Evolutionary conservation across 2,888 invertebrate species (phyloP).

Genomic region (Bibio marci): DNA sequence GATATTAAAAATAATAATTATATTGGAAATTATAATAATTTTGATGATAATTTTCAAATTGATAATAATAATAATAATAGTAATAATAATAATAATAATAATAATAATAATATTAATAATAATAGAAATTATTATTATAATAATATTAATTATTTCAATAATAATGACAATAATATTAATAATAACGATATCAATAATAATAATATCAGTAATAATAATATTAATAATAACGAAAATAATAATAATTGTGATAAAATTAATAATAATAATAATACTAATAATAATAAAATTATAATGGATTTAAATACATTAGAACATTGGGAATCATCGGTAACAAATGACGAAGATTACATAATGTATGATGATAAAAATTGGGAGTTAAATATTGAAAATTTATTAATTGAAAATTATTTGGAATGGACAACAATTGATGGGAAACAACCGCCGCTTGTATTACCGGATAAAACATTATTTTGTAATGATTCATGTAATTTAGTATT

Average conservation of each 20-base stretch:
- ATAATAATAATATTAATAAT: not conserved
- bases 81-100: not conserved
- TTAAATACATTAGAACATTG: not conserved
- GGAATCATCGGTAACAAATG: no score
- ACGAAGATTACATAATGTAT: not conserved
- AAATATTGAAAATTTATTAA: slow-evolving; percentile 24
- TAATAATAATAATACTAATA: not conserved
- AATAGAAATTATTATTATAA: not conserved
- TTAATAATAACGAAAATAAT: slow-evolving; percentile 1
- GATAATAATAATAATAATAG: slow-evolving; percentile 3
- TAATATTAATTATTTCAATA: no score
- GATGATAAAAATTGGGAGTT: slow-evolving; percentile 8
- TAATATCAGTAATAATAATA: not conserved
- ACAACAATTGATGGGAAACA: not conserved
- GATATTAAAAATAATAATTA: slow-evolving; percentile 7
- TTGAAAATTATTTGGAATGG: slow-evolving; percentile 23
- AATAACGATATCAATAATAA: slow-evolving; percentile 10
- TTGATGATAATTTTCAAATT: slow-evolving; percentile 4
- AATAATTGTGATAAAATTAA: not conserved
- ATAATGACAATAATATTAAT: slow-evolving; percentile 9
- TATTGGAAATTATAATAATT: slow-evolving; percentile 10
- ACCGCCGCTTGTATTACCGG: slow-evolving; percentile 23
- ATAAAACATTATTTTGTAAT: slow-evolving; percentile 37
- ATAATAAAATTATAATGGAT: not conserved
- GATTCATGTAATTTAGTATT: slow-evolving; percentile 36